Percentiles rank a stretch among this genome's conserved stretches.
These are phyloP conservation scores for Mylabris sibirica DNA, from an alignment of 2,888 invertebrate species.

Conservation along the genomic window DNA sequence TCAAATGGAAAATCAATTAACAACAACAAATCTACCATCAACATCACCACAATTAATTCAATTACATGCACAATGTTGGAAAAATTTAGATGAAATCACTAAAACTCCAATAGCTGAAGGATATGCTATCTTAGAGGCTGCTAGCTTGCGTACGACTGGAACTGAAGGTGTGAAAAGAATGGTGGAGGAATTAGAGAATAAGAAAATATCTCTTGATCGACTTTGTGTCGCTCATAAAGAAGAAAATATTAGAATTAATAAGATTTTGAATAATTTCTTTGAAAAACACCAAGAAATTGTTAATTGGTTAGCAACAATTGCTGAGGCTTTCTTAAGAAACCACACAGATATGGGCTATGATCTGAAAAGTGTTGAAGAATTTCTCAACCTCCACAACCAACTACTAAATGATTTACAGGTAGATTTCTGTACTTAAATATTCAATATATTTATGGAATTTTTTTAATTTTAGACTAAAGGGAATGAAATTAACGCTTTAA, in stretches of 20 bases:
- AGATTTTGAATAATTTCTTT: slow-evolving; percentile 73
- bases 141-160: slow-evolving; percentile 70
- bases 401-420: slow-evolving; percentile 77
- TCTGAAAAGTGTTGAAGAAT: slow-evolving; percentile 72
- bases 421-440: slow-evolving; percentile 42
- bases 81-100: slow-evolving; percentile 72
- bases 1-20: slow-evolving; percentile 77
- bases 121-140: slow-evolving; percentile 73
- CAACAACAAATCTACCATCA: slow-evolving; percentile 69
- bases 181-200: slow-evolving; percentile 77
- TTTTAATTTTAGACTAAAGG: slow-evolving; percentile 67
- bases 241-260: slow-evolving; percentile 73
- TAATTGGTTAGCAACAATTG: slow-evolving; percentile 77
- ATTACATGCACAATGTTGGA: slow-evolving; percentile 71
- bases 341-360: slow-evolving; percentile 79
- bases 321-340: slow-evolving; percentile 75
- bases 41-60: slow-evolving; percentile 73
- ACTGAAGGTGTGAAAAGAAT: slow-evolving; percentile 72
- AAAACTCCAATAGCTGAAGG: slow-evolving; percentile 75
- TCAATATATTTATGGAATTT: slow-evolving; percentile 7
- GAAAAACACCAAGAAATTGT: slow-evolving; percentile 74
- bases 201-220: slow-evolving; percentile 70
- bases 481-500: slow-evolving; percentile 71
- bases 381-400: slow-evolving; percentile 76
- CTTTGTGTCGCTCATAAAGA: slow-evolving; percentile 73